A percentile compares a stretch with the other conserved stretches of the same genome.
Conservation (phyloP, 2,888 invertebrate species). For the Pomacea canaliculata region DNA sequence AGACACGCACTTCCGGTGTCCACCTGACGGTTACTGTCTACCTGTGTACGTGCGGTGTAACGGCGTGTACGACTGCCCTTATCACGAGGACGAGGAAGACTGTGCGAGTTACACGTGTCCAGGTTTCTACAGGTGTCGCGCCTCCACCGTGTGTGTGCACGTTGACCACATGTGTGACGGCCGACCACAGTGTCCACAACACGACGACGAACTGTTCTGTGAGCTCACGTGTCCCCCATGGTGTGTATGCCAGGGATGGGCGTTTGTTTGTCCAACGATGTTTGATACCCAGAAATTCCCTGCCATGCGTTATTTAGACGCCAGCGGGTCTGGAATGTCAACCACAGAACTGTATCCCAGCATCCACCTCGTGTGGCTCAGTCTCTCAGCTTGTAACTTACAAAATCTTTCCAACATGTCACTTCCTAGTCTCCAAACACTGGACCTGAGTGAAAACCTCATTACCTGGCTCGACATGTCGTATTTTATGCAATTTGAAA, state of each 20-base stretch:
- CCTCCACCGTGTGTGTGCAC: slow-evolving; percentile 25
- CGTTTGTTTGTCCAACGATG: background rate
- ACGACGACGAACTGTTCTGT: slow-evolving; percentile 30
- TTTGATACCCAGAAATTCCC: too few relatives aligned
- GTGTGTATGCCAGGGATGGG: slow-evolving; percentile 23
- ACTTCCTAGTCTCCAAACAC: too few relatives aligned
- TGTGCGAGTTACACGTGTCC: slow-evolving; percentile 15
- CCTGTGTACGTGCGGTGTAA: slow-evolving; percentile 32
- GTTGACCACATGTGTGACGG: slow-evolving; percentile 29
- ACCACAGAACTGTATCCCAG: too few relatives aligned
- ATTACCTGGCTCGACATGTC: too few relatives aligned
- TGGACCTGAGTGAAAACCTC: too few relatives aligned
- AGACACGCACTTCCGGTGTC: slow-evolving; percentile 19
- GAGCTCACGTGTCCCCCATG: slow-evolving; percentile 11
- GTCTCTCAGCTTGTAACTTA: too few relatives aligned
- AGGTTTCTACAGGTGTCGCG: slow-evolving; percentile 25
- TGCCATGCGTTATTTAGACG: too few relatives aligned
- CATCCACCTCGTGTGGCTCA: too few relatives aligned
- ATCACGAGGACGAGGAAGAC: slow-evolving; percentile 26
- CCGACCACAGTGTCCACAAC: slow-evolving; percentile 29
- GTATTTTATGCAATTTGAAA: too few relatives aligned
- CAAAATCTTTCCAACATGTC: too few relatives aligned
- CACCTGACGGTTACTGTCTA: slow-evolving; percentile 22
- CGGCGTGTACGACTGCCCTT: slow-evolving; percentile 22
- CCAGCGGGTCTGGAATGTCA: too few relatives aligned